Percentiles rank a stretch among this genome's conserved stretches.
These are phyloP conservation scores for Pterostichus madidus DNA, from an alignment of 2,888 invertebrate genomes.

Conservation along the genomic window DNA sequence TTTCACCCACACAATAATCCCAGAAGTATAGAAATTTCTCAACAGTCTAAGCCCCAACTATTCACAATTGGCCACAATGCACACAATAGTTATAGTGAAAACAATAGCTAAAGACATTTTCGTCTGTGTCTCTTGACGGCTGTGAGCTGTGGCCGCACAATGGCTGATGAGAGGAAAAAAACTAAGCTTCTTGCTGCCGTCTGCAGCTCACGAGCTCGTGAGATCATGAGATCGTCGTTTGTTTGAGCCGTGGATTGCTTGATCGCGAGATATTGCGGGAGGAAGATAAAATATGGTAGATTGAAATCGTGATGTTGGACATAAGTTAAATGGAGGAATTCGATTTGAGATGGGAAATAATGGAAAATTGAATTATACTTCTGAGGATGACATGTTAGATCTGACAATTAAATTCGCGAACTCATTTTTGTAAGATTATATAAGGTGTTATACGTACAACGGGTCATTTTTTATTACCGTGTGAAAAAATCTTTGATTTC, in stretches of 20 bases:
- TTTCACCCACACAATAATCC: constrained; percentile 10
- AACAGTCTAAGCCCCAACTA: constrained; percentile 22
- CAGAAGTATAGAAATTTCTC: not conserved
- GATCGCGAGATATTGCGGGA: constrained; percentile 25
- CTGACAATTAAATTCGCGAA: too few species aligned
- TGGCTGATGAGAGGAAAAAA: constrained; percentile 34
- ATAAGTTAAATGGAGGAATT: constrained; percentile 15
- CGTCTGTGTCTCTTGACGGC: not conserved
- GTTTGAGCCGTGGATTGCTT: constrained; percentile 1
- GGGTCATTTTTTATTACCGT: too few species aligned
- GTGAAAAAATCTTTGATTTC: too few species aligned
- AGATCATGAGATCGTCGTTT: constrained; percentile 23
- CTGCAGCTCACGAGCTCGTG: constrained; percentile 2
- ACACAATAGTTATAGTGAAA: constrained; percentile 46
- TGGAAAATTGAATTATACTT: not conserved
- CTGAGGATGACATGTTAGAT: too few species aligned
- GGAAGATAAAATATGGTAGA: constrained; percentile 2
- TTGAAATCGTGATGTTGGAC: constrained; percentile 28
- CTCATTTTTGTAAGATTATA: too few species aligned
- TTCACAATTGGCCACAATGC: constrained; percentile 21
- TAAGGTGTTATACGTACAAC: too few species aligned
- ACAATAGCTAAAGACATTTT: constrained; percentile 41
- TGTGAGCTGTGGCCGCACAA: not conserved
- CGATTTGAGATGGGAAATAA: constrained; percentile 6
- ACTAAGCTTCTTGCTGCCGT: constrained; percentile 29